Percentiles rank a stretch among this genome's conserved stretches.
Conservation (phyloP, 1,140 invertebrate genomes). For the Ceratosolen fusciceps region DNA sequence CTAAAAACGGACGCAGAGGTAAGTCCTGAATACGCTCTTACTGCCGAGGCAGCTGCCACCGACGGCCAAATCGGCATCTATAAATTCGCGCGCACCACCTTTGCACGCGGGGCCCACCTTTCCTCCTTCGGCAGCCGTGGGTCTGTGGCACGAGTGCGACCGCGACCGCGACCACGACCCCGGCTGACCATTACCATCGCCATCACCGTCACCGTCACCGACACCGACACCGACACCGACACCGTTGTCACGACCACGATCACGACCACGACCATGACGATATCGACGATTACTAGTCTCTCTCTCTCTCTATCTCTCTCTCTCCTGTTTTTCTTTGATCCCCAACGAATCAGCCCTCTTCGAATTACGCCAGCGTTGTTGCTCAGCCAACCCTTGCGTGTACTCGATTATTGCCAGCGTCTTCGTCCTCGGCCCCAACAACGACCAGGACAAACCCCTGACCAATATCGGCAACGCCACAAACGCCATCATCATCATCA, state of each 20-base stretch:
- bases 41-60: conserved; percentile 31
- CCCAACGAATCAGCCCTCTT: too few relatives aligned
- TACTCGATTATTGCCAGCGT: too few relatives aligned
- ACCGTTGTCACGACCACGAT: background rate
- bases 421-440: too few relatives aligned
- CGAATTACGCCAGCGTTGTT: too few relatives aligned
- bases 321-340: background rate
- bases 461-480: too few relatives aligned
- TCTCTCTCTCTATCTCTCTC: background rate
- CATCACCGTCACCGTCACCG: background rate
- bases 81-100: conserved; percentile 30
- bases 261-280: background rate
- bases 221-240: background rate
- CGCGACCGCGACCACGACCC: background rate
- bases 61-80: conserved; percentile 15
- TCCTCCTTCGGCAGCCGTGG: background rate
- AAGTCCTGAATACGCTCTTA: conserved; percentile 62
- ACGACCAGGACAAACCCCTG: too few relatives aligned
- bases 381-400: too few relatives aligned
- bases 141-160: background rate
- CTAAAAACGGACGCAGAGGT: conserved; percentile 72
- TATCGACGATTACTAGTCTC: background rate
- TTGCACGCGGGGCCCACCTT: background rate
- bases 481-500: too few relatives aligned
- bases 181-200: background rate